phyloP scores from a whole-genome alignment of 2,113 vertebrate species.

The Lophotis ruficrista region DNA sequence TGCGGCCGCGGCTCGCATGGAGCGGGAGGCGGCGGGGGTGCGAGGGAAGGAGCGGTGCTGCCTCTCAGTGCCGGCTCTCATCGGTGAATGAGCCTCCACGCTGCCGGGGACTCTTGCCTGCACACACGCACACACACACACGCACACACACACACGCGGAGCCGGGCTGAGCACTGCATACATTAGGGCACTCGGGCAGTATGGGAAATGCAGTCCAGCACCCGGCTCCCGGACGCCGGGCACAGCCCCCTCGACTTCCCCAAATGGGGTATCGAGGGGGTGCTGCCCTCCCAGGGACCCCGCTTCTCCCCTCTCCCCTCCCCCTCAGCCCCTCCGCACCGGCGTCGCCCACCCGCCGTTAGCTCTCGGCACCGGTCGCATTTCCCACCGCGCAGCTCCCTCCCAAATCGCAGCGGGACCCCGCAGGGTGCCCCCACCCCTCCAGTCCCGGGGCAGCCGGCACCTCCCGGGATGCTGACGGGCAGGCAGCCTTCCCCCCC shows the following conservation, averaged over 20 bases:
- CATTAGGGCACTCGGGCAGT: constrained; percentile 84
- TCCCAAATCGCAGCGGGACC: not conserved
- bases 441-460: not conserved
- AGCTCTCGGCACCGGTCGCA: not conserved
- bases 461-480: not conserved
- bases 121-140: not conserved
- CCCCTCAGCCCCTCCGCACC: not conserved
- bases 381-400: not conserved
- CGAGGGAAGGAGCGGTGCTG: constrained; percentile 84
- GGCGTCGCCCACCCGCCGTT: not conserved
- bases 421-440: not conserved
- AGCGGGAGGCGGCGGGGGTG: constrained; percentile 76
- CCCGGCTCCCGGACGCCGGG: constrained; percentile 24
- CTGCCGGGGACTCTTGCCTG: constrained; percentile 75
- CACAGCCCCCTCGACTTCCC: not conserved
- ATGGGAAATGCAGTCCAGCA: constrained; percentile 85
- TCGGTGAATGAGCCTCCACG: constrained; percentile 88
- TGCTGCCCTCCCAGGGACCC: not conserved
- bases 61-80: constrained; percentile 86
- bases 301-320: not conserved
- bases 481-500: not conserved
- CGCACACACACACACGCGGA: constrained; percentile 66
- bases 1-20: constrained; percentile 81
- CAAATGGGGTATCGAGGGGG: not conserved
- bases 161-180: constrained; percentile 82